These are phyloP conservation scores for Blastobasis lacticolella DNA, from an alignment of 2,888 invertebrate genomes.

Conservation along the genomic window DNA sequence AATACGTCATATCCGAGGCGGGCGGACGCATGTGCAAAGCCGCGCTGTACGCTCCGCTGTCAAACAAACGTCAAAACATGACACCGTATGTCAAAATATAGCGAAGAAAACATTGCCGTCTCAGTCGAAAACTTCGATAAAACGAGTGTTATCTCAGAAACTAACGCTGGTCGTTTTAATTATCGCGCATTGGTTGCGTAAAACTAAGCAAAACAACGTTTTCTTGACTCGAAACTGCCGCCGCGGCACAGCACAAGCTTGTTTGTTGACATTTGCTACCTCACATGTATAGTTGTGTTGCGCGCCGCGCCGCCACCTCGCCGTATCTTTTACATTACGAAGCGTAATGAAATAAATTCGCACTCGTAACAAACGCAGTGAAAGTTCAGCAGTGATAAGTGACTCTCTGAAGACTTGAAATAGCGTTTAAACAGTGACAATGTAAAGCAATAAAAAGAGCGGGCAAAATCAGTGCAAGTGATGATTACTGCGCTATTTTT, in stretches of 20 bases:
- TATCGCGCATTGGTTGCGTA: neutral
- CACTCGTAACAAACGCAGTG: no score
- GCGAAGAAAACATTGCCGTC: slow-evolving; percentile 1
- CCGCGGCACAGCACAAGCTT: slow-evolving; percentile 11
- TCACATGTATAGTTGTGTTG: slow-evolving; percentile 5
- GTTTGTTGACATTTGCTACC: slow-evolving; percentile 32
- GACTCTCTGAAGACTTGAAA: no score
- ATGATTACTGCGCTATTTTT: slow-evolving; percentile 60
- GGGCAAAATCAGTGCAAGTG: slow-evolving; percentile 60
- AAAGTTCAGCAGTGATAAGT: slow-evolving; percentile 21
- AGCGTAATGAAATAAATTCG: slow-evolving; percentile 17
- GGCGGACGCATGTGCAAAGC: no score
- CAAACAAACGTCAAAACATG: slow-evolving; percentile 5
- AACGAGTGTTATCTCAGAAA: slow-evolving; percentile 2
- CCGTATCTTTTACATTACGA: slow-evolving; percentile 36
- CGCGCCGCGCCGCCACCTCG: slow-evolving; percentile 17
- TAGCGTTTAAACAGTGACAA: slow-evolving; percentile 20
- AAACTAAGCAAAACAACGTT: neutral
- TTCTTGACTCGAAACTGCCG: neutral
- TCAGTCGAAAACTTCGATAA: slow-evolving; percentile 3
- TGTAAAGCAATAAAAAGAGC: slow-evolving; percentile 53
- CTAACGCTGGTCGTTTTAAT: neutral
- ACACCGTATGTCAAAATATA: neutral
- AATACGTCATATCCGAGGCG: no score
- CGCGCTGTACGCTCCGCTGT: neutral